Evolutionary conservation across 2,888 invertebrate genomes (phyloP).

Genomic region (Isoperla grammatica): DNA sequence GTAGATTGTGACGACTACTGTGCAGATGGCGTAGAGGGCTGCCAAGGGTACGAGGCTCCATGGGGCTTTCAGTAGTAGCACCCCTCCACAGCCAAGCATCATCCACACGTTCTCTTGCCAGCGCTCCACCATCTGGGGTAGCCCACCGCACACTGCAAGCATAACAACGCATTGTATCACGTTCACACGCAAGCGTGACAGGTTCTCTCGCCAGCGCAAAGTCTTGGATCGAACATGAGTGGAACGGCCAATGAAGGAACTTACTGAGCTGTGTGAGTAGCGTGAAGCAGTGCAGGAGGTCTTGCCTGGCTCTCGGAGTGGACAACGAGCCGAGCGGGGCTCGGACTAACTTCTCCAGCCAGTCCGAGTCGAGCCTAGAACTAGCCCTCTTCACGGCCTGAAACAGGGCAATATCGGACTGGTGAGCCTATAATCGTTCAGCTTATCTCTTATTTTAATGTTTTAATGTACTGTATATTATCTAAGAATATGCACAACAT

Average conservation of each 20-base stretch:
- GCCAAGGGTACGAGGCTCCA: slow-evolving; percentile 15
- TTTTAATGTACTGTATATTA: too few relatives aligned
- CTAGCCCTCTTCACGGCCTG: slow-evolving; percentile 12
- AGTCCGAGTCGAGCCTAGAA: neutral
- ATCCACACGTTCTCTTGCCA: slow-evolving; percentile 1
- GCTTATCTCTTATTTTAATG: too few relatives aligned
- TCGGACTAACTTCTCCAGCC: slow-evolving; percentile 11
- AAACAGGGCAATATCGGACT: too few relatives aligned
- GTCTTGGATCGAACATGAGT: too few relatives aligned
- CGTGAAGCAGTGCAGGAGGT: slow-evolving; percentile 2
- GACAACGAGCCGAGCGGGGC: neutral
- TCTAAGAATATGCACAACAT: too few relatives aligned
- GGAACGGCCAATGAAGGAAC: too few relatives aligned
- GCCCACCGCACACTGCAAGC: neutral
- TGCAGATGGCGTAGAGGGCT: slow-evolving; percentile 2
- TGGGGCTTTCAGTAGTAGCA: slow-evolving; percentile 9
- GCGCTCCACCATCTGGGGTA: slow-evolving; percentile 1
- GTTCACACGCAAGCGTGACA: too few relatives aligned
- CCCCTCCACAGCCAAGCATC: slow-evolving; percentile 1
- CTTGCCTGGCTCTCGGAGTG: neutral
- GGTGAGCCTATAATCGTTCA: too few relatives aligned
- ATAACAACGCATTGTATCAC: too few relatives aligned
- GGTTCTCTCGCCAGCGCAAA: too few relatives aligned
- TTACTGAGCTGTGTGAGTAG: slow-evolving; percentile 2
- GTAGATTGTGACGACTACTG: slow-evolving; percentile 7